Evolutionary conservation across 2,888 invertebrate genomes (phyloP).

Genomic region (Pseudolycoriella hygida): DNA sequence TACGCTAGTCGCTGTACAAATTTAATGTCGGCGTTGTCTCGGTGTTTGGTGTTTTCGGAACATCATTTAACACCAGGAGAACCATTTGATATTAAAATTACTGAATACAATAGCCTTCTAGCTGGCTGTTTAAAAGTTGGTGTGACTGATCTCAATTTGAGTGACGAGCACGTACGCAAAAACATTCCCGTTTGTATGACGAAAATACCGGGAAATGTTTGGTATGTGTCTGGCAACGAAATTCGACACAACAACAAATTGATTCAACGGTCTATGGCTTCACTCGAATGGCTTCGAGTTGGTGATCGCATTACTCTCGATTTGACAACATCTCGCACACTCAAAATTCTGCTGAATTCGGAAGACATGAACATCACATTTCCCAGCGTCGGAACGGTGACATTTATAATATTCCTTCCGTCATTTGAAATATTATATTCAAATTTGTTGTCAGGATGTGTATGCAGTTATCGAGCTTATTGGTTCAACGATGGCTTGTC

Average conservation of each 20-base stretch:
- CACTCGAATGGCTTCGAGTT: conserved; percentile 62
- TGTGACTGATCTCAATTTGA: conserved; percentile 49
- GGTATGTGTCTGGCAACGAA: conserved; percentile 39
- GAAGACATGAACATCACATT: conserved; percentile 63
- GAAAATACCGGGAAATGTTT: conserved; percentile 43
- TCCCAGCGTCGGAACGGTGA: conserved; percentile 58
- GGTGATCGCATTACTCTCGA: conserved; percentile 65
- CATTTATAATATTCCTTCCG: conserved; percentile 13
- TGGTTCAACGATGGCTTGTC: conserved; percentile 60
- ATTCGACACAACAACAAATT: conserved; percentile 47
- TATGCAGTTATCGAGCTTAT: conserved; percentile 70
- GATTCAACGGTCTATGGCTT: conserved; percentile 43
- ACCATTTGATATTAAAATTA: conserved; percentile 27
- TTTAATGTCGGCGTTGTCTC: conserved; percentile 22
- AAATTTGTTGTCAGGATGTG: conserved; percentile 37
- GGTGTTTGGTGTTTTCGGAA: conserved; percentile 27
- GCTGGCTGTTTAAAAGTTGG: conserved; percentile 54
- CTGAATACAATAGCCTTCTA: conserved; percentile 25
- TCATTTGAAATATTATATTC: conserved; percentile 5
- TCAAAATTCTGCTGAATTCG: conserved; percentile 64
- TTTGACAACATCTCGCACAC: conserved; percentile 45
- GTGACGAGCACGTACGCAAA: conserved; percentile 43
- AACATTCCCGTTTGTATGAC: conserved; percentile 45
- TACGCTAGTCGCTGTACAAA: conserved; percentile 24
- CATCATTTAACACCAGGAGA: conserved; percentile 25